Base-by-base conservation (phyloP, 2,797 vertebrate species). In the Pogoniulus pusillus region DNA sequence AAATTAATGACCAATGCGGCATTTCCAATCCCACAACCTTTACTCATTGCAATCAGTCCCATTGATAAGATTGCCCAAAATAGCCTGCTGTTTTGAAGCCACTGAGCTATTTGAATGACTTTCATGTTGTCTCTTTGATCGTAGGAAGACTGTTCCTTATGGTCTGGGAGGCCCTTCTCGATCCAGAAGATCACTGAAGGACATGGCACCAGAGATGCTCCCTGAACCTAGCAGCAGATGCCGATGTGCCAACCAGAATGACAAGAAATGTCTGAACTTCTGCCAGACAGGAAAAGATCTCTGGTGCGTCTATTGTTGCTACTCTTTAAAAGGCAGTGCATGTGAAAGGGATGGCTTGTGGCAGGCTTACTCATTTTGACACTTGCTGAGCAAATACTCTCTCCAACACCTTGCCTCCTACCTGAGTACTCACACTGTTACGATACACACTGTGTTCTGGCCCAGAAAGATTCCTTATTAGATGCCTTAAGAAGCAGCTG, bases 81-180 rank as follows among this genome's bases (percentile, higher is more conserved):
- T 37, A 78, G 62, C 19, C 19, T 1, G 2, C 16, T 80, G 39
- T 65, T 89, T 80, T 39, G 72, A 88, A 87, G 75, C 39, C 24
- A n/a, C 37, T 16, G 30, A 57, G 74, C 68, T 43, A 74, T 71
- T 90, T 79, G 37, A 85, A 66, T 91, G 32, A 72, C 85, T 93
- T 86, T 91, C 45, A 60, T 86, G 75, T 88, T 85, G 30, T 71
- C 81, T 78, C 92, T 47, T 91, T 92, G 39, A 76, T 95, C 51
- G 5, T 80, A 99, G 99, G 95, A 98, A 98, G 85, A 97, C 98
- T 53, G 99, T 99, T 74, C 98, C 99, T 0, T 99, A 99, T 70
- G 99, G 99, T 63, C 97, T 99, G 0, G 99, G 99, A 51, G 98
- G 98, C 85, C 98, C 98, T 84, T 98, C 98, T 35, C 97, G 99